phyloP scores from a whole-genome alignment of 2,113 vertebrate species.

The Glaucidium brasilianum region DNA sequence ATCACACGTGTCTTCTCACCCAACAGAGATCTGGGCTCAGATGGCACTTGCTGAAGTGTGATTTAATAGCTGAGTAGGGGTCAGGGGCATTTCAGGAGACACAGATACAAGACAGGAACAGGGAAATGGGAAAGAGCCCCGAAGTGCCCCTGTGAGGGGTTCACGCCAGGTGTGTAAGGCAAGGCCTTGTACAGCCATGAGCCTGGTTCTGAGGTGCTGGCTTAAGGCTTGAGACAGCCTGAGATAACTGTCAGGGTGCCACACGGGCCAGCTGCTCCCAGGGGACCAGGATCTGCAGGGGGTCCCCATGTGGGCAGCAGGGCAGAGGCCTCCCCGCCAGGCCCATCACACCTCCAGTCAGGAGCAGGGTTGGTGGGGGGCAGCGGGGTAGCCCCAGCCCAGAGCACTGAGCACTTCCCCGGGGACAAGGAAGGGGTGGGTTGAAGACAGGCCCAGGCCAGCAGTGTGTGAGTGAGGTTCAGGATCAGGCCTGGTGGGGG shows the following conservation, averaged over 20 bases:
- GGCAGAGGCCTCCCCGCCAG: neutral
- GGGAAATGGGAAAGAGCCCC: neutral
- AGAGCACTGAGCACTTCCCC: neutral
- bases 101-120: neutral
- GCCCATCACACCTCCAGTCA: neutral
- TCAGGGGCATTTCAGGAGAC: neutral
- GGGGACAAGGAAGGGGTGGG: too few relatives aligned
- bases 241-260: neutral
- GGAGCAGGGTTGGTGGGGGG: rapidly evolving
- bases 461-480: neutral
- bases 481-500: neutral
- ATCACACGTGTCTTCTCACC: neutral
- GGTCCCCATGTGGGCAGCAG: neutral
- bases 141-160: rapidly evolving
- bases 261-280: neutral
- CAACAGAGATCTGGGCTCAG: neutral
- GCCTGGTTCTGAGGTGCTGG: neutral
- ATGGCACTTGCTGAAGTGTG: neutral
- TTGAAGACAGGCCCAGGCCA: neutral
- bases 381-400: neutral
- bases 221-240: neutral
- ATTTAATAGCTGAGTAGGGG: neutral
- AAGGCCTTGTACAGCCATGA: neutral
- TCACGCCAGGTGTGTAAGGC: neutral
- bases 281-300: rapidly evolving